phyloP scores from a whole-genome alignment of 2,113 vertebrate species.

The Gasterosteus nipponicus region DNA sequence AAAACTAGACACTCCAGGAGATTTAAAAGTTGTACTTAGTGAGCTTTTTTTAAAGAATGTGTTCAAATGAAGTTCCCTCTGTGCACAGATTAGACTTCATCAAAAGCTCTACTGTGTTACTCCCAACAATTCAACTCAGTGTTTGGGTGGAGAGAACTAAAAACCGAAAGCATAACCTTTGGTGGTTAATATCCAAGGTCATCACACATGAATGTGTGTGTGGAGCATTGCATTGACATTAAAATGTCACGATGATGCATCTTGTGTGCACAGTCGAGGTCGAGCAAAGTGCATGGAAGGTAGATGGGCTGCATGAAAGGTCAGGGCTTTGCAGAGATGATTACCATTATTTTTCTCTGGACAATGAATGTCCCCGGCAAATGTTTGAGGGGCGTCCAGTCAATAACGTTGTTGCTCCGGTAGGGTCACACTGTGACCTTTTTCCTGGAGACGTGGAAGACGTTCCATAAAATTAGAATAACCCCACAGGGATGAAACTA shows the following conservation, averaged over 20 bases:
- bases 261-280: background rate
- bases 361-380: background rate
- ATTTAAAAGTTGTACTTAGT: background rate
- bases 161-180: background rate
- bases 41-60: background rate
- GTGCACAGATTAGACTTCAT: background rate
- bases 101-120: background rate
- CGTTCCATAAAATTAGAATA: constrained; percentile 24
- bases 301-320: background rate
- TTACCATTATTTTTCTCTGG: constrained; percentile 1
- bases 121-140: background rate
- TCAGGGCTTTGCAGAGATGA: background rate
- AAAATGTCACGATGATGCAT: background rate
- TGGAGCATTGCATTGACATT: background rate
- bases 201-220: background rate
- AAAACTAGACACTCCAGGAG: background rate
- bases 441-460: background rate
- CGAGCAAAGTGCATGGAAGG: background rate
- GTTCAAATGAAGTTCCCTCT: background rate
- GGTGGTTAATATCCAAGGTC: background rate
- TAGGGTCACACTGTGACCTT: constrained; percentile 5
- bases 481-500: constrained; percentile 15
- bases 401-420: constrained; percentile 7
- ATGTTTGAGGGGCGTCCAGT: background rate
- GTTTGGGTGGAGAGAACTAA: background rate